Base-by-base conservation (phyloP, 37 sponge, comb jelly and placozoan genomes). In the Halisarca cf. caerulea region DNA sequence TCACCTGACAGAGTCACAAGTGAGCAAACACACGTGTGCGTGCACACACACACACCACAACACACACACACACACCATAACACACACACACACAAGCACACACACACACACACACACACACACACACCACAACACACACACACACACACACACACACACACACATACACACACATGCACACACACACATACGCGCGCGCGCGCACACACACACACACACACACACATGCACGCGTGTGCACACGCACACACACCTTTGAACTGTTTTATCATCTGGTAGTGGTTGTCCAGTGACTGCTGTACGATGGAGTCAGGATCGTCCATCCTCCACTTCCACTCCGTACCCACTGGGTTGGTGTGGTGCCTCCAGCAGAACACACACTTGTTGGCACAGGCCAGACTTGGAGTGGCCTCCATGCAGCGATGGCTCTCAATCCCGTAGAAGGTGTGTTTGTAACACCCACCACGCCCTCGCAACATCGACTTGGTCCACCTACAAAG, bases 401-500 rank as follows among this genome's bases (percentile, higher is more conserved):
- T 95, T 82, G 98, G 98, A 0, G 98, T 97, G 83, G 96, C 78
- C 86, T 97, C 98, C 98, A 97, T 97, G 84, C 98, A 97, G 41
- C 96, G 91, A 47, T 97, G 98, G 47, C 98, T 97, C 90, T 97
- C 94, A 64, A 97, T 97, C 3, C 98, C 98, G 61, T 97, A 97
- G 66, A 97, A 95, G 40, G 98, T 95, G 82, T 97, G 98, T 84
- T 97, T 97, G 85, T 97, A 97, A 68, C 98, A 97, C 0, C 98
- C 98, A 8, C 98, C 98, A 20, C 98, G 85, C 37, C 98, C 98
- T 32, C 98, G 83, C 78, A 97, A 58, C 98, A 97, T 97, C 80
- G 93, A 92, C 91, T 97, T 97, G 54, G 98, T 97, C 98, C 98
- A 97, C 33, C 98, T 91, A 79, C 98, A 97, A 80, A 97, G 74